Evolutionary conservation across 2,113 vertebrate genomes (phyloP), one percentile per base, ranked within the genome.

Genomic region (Chascanopsetta lugubris): DNA sequence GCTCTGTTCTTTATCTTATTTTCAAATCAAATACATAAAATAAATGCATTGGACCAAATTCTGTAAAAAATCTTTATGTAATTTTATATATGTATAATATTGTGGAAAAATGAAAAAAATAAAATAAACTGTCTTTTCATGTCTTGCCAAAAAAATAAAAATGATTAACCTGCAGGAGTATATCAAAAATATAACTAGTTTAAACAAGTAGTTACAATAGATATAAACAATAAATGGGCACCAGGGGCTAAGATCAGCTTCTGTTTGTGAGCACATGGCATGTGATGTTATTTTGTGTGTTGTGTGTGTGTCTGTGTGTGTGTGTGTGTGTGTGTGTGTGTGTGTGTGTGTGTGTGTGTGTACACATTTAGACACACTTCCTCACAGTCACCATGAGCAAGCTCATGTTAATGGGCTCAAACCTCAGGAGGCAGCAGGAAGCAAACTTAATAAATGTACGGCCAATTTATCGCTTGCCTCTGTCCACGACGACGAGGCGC

Each of bases 381-480:
- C 30, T 54, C 53, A 38, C 45, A 29, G 69, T 34, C 24, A 9
- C 29, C 3, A 10, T 25, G 50, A 70, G 40, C 9, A 45, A 53
- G 47, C 49, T 71, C 27, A 77, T 63, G 79, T 76, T 85, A 87
- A 85, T 83, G 60, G 68, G 29, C 46, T 12, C 1, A 8, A 72
- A 47, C 73, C 82, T 87, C 87, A 27, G 59, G 68, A 72, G 74
- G 67, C 4, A 36, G 61, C 74, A 29, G 70, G 42, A 65, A 60
- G 58, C 55, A 69, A 82, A 73, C 64, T 62, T 76, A 88, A 79
- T 85, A 84, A 84, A 80, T 78, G 80, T 83, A 57, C 72, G 59
- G 74, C 69, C 74, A 77, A 84, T 86, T 80, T 87, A 79, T 68
- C 60, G 71, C 59, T 34, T 67, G 60, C 57, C 26, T 75, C 26